phyloP scores from a whole-genome alignment of 2,113 vertebrate species.

The Verasper variegatus region DNA sequence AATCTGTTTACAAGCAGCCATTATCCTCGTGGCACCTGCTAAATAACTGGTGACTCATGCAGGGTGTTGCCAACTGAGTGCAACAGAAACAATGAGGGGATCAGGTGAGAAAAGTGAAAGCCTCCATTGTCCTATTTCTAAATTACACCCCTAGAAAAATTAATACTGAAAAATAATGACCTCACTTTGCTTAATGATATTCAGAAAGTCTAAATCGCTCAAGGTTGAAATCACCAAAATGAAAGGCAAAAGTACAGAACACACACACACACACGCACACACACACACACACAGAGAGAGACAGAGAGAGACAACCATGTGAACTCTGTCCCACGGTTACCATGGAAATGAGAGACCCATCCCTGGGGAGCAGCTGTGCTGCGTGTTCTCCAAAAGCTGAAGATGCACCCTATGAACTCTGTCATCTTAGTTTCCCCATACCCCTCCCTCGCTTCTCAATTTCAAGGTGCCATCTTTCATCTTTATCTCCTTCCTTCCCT shows the following conservation, averaged over 20 bases:
- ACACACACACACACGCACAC: background rate
- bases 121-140: background rate
- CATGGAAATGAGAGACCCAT: slow-evolving; percentile 60
- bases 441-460: slow-evolving; percentile 18
- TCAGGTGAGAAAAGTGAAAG: background rate
- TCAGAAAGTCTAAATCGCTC: background rate
- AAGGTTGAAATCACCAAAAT: background rate
- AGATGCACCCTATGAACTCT: slow-evolving; percentile 57
- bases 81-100: no score
- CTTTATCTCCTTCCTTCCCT: slow-evolving; percentile 22
- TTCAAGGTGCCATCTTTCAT: slow-evolving; percentile 45
- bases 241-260: background rate
- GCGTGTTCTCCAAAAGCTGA: slow-evolving; percentile 51
- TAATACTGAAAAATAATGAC: background rate
- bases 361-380: slow-evolving; percentile 62
- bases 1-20: background rate
- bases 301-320: slow-evolving; percentile 55
- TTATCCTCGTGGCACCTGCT: background rate
- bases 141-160: background rate
- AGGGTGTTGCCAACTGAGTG: slow-evolving; percentile 1
- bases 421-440: slow-evolving; percentile 10
- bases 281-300: slow-evolving; percentile 13
- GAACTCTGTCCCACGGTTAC: slow-evolving; percentile 68
- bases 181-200: background rate
- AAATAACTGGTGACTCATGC: slow-evolving; percentile 11